phyloP scores from a whole-genome alignment of 2,888 invertebrate species.

The Troides oblongomaculatus region DNA sequence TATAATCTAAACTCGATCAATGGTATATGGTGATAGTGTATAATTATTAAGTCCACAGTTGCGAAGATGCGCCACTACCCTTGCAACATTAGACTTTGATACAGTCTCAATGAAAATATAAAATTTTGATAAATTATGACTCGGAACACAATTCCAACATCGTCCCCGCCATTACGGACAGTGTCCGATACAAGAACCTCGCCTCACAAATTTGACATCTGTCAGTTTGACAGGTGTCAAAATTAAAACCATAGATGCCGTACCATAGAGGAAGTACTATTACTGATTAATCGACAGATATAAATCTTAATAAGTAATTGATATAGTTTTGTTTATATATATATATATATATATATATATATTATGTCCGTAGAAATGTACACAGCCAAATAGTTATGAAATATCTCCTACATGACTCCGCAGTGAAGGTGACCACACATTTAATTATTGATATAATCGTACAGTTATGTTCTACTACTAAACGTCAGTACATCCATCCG shows the following conservation, averaged over 20 bases:
- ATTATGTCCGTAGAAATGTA: conserved; percentile 43
- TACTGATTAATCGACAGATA: neutral
- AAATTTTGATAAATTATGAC: no score
- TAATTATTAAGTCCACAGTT: neutral
- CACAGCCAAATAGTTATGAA: conserved; percentile 59
- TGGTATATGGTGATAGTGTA: neutral
- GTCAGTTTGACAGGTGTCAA: conserved; percentile 4
- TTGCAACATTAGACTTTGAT: conserved; percentile 1
- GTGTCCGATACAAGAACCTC: neutral
- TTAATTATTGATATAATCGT: neutral
- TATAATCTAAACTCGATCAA: neutral
- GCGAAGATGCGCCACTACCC: conserved; percentile 13
- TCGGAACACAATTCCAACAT: neutral
- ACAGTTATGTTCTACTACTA: no score
- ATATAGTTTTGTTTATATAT: conserved; percentile 8
- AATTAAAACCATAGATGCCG: conserved; percentile 1
- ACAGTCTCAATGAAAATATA: neutral
- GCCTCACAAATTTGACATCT: conserved; percentile 2
- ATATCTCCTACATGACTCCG: conserved; percentile 36
- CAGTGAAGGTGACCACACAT: conserved; percentile 28
- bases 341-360: conserved; percentile 29
- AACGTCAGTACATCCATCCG: no score
- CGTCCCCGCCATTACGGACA: neutral
- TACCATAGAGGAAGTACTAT: neutral
- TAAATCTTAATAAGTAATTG: conserved; percentile 22